phyloP scores from a whole-genome alignment of 2,113 vertebrate species.

The Ailurus styani region DNA sequence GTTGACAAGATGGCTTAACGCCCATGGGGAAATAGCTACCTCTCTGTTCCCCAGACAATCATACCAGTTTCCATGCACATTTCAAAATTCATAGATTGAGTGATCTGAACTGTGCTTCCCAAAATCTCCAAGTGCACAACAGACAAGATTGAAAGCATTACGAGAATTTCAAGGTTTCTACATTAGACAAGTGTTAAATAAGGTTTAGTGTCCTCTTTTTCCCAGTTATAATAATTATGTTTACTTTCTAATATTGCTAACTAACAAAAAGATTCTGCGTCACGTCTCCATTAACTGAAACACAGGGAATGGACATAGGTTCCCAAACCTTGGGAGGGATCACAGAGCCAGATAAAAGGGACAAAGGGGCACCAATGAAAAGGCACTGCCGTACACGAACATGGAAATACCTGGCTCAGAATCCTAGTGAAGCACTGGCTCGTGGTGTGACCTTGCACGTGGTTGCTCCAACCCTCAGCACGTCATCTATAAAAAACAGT shows the following conservation, averaged over 20 bases:
- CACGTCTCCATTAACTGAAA: not conserved
- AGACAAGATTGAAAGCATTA: not conserved
- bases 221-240: not conserved
- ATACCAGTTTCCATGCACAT: not conserved
- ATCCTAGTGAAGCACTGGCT: not conserved
- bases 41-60: not conserved
- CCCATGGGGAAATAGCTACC: not conserved
- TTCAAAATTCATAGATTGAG: constrained; percentile 28
- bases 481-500: constrained; percentile 36
- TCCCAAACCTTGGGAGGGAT: not conserved
- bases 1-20: not conserved
- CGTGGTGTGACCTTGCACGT: not conserved
- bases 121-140: not conserved
- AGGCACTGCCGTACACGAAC: not conserved
- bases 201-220: not conserved
- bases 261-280: not conserved
- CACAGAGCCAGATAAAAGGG: not conserved
- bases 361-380: not conserved
- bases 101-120: not conserved
- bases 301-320: not conserved
- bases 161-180: not conserved
- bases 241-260: not conserved
- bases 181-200: not conserved
- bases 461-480: constrained; percentile 20
- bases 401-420: not conserved